A percentile compares a stretch with the other conserved stretches of the same genome.
Evolutionary conservation across 2,113 vertebrate species (phyloP).

Genomic region (Corynorhinus townsendii): DNA sequence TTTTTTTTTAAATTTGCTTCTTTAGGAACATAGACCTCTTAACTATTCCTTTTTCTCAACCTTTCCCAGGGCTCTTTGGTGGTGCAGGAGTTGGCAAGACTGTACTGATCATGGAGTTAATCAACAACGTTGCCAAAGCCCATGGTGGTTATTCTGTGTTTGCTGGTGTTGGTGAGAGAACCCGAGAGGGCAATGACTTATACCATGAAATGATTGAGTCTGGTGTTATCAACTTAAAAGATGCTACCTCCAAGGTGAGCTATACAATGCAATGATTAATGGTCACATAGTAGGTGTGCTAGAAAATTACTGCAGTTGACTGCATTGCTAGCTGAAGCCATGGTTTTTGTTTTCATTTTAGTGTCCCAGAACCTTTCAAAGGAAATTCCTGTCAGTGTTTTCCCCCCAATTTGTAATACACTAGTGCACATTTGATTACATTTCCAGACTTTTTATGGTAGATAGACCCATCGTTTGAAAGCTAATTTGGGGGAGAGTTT

Average conservation of each 20-base stretch:
- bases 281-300: neutral
- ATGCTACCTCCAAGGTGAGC: constrained; percentile 95
- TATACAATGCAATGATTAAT: neutral
- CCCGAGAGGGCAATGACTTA: constrained; percentile 96
- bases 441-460: constrained; percentile 8
- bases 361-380: neutral
- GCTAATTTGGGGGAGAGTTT: neutral
- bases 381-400: neutral
- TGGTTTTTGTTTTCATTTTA: neutral
- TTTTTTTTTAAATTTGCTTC: neutral
- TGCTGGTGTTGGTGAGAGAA: constrained; percentile 96
- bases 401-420: neutral
- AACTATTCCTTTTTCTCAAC: neutral
- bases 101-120: constrained; percentile 98
- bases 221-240: constrained; percentile 98
- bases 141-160: constrained; percentile 98
- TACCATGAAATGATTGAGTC: constrained; percentile 99
- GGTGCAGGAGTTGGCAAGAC: constrained; percentile 98
- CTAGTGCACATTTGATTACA: neutral
- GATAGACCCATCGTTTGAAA: neutral
- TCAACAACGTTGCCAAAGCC: constrained; percentile 98
- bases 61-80: constrained; percentile 90
- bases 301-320: neutral
- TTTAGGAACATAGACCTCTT: neutral
- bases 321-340: neutral